Conservation (phyloP, 2,888 invertebrate species). For the Hyalella azteca region DNA sequence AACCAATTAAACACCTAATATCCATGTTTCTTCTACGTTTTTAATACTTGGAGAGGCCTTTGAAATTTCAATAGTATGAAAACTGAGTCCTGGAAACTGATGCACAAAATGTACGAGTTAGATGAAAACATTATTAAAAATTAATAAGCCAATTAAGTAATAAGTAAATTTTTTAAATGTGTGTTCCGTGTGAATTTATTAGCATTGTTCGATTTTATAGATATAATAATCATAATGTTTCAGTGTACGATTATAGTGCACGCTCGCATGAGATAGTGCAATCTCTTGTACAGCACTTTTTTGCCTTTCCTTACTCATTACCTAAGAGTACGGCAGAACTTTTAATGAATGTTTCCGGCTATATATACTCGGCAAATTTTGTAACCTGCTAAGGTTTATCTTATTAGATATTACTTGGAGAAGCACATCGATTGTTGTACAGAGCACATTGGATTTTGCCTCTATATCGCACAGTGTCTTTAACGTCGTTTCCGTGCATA, state of each 20-base stretch:
- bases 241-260: neutral
- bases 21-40: too few species aligned
- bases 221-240: neutral
- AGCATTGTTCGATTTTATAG: neutral
- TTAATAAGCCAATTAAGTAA: neutral
- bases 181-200: neutral
- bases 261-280: neutral
- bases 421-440: constrained; percentile 20
- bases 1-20: too few species aligned
- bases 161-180: neutral
- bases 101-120: constrained; percentile 20
- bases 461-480: neutral
- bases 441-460: constrained; percentile 12
- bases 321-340: neutral
- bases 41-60: too few species aligned
- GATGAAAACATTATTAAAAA: neutral
- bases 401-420: neutral
- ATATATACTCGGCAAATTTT: neutral
- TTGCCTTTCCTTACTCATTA: constrained; percentile 21
- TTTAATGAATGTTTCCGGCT: neutral
- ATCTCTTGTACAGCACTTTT: constrained; percentile 28
- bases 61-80: too few species aligned
- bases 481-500: neutral
- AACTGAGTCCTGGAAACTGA: constrained; percentile 20
- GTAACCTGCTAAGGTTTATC: neutral